A percentile compares a stretch with the other conserved stretches of the same genome.
Conservation (phyloP, 2,888 invertebrate genomes). For the Silvanus unidentatus region DNA sequence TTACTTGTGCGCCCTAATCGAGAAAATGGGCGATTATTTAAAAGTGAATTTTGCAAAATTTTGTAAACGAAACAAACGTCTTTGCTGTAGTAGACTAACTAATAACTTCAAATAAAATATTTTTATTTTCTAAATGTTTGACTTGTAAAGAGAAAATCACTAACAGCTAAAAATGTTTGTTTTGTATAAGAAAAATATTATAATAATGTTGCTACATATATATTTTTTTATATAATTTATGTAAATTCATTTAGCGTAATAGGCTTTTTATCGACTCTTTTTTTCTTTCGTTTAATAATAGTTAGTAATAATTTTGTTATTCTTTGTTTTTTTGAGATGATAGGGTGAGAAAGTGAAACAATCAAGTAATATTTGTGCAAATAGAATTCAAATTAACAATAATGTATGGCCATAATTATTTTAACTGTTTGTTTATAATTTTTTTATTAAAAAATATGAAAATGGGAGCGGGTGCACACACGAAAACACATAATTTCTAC, state of each 20-base stretch:
- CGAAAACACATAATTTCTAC: constrained; percentile 17
- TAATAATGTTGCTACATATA: constrained; percentile 18
- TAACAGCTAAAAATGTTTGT: neutral
- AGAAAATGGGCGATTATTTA: no score
- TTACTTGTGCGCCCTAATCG: no score
- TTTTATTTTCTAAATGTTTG: no score
- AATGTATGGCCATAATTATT: constrained; percentile 21
- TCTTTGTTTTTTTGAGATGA: constrained; percentile 7
- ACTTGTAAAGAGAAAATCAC: no score
- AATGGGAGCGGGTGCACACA: constrained; percentile 28
- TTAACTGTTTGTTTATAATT: constrained; percentile 10
- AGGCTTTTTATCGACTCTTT: constrained; percentile 17
- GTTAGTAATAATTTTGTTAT: constrained; percentile 17
- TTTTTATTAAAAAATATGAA: neutral
- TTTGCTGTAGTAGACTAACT: no score
- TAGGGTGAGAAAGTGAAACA: no score
- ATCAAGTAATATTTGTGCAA: constrained; percentile 5
- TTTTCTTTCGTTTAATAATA: neutral
- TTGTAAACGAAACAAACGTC: no score
- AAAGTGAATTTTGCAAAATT: no score
- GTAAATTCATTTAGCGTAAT: constrained; percentile 27
- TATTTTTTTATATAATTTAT: constrained; percentile 25
- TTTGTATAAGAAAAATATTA: constrained; percentile 23
- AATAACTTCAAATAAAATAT: no score
- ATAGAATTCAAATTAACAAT: constrained; percentile 2